Conservation (phyloP, 2,113 vertebrate species). For the Collichthys lucidus region DNA sequence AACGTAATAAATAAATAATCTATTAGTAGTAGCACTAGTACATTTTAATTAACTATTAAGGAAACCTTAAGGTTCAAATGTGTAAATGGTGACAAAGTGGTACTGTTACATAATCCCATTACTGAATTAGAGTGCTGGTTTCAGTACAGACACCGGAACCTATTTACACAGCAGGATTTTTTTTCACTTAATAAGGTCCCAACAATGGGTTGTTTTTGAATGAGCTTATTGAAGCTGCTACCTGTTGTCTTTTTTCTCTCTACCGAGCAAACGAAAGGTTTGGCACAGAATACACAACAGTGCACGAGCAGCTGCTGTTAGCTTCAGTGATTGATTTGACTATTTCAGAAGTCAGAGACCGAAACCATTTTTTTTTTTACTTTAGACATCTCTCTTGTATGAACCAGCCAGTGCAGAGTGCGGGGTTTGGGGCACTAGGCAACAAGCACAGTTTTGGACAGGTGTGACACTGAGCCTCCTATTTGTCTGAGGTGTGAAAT, state of each 20-base stretch:
- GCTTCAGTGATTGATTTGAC: background rate
- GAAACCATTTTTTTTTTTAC: background rate
- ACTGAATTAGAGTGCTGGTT: background rate
- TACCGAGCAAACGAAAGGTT: background rate
- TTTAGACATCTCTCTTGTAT: background rate
- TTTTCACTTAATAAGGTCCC: background rate
- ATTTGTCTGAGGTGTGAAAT: constrained; percentile 38
- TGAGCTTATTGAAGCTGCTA: constrained; percentile 7
- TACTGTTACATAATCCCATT: background rate
- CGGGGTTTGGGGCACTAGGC: constrained; percentile 29
- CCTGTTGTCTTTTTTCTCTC: background rate
- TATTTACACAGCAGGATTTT: background rate
- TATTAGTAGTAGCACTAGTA: background rate
- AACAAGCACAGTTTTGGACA: constrained; percentile 33
- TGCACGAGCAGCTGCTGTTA: constrained; percentile 8
- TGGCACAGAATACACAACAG: background rate
- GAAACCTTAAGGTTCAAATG: background rate
- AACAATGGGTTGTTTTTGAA: constrained; percentile 24
- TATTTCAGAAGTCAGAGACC: background rate
- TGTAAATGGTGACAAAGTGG: background rate
- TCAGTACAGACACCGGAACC: background rate
- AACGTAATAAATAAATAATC: background rate
- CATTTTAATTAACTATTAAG: background rate
- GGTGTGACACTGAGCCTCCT: constrained; percentile 44
- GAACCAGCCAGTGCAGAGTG: background rate